phyloP scores from a whole-genome alignment of 2,113 vertebrate species.

The Phalacrocorax pelagicus region DNA sequence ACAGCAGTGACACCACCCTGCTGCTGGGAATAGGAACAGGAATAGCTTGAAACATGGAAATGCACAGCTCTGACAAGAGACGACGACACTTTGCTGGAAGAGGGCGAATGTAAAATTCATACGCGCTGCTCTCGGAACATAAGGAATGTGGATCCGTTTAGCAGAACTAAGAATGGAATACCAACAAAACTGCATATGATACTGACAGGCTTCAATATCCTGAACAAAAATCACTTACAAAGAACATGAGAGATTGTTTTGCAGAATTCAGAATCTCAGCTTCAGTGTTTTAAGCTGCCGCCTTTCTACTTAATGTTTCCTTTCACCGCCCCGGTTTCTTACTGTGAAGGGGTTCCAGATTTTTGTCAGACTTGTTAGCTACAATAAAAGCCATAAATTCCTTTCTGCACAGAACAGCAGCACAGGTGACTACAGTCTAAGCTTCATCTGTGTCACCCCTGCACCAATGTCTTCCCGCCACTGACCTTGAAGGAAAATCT shows the following conservation, averaged over 20 bases:
- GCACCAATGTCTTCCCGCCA: not conserved
- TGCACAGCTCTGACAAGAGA: conserved; percentile 57
- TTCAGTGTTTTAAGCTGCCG: not conserved
- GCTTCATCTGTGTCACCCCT: not conserved
- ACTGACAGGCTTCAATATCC: not conserved
- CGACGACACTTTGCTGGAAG: conserved; percentile 21
- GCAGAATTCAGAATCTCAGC: not conserved
- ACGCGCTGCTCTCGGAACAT: not conserved
- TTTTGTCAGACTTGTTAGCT: not conserved
- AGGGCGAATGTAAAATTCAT: not conserved
- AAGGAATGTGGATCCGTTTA: not conserved
- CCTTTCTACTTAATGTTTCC: not conserved
- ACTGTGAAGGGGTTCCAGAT: not conserved
- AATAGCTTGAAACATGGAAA: conserved; percentile 79
- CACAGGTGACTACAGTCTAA: not conserved
- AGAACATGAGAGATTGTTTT: not conserved
- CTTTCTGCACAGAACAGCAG: not conserved
- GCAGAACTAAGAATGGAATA: not conserved
- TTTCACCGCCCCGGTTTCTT: not conserved
- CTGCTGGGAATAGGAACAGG: conserved; percentile 90
- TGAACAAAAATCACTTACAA: not conserved
- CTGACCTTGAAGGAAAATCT: conserved; percentile 2
- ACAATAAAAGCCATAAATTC: not conserved
- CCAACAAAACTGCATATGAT: not conserved
- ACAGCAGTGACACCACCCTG: conserved; percentile 98